phyloP scores from a whole-genome alignment of 1,140 invertebrate genomes.

The Mesaphorura yosii region DNA sequence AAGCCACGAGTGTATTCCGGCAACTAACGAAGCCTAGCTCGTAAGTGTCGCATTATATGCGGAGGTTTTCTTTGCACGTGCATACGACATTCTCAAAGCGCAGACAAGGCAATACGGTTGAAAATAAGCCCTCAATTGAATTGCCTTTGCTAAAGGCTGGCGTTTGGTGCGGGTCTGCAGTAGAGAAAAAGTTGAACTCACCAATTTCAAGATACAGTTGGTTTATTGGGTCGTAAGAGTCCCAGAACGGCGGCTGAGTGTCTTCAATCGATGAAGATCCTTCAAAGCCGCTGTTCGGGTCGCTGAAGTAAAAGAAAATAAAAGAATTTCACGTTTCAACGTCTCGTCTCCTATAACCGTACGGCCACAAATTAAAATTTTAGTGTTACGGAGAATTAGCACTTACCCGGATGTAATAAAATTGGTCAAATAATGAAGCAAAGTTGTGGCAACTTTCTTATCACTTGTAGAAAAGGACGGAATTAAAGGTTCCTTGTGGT shows the following conservation, averaged over 20 bases:
- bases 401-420: conserved; percentile 67
- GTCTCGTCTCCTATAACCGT: too few species aligned
- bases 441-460: conserved; percentile 55
- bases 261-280: conserved; percentile 30
- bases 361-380: too few species aligned
- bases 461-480: conserved; percentile 40
- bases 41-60: too few species aligned
- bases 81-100: too few species aligned
- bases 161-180: not conserved
- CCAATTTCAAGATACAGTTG: conserved; percentile 39
- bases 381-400: not conserved
- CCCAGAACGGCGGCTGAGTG: conserved; percentile 34
- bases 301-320: conserved; percentile 22
- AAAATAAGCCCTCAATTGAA: too few species aligned
- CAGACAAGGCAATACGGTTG: not conserved
- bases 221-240: conserved; percentile 37
- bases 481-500: conserved; percentile 21
- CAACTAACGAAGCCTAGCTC: too few species aligned
- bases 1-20: too few species aligned
- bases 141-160: too few species aligned
- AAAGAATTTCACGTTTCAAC: too few species aligned
- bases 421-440: conserved; percentile 70
- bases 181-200: conserved; percentile 30
- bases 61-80: too few species aligned
- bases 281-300: conserved; percentile 32